Base-by-base conservation (phyloP, 1,140 invertebrate genomes). In the Diprion similis region DNA sequence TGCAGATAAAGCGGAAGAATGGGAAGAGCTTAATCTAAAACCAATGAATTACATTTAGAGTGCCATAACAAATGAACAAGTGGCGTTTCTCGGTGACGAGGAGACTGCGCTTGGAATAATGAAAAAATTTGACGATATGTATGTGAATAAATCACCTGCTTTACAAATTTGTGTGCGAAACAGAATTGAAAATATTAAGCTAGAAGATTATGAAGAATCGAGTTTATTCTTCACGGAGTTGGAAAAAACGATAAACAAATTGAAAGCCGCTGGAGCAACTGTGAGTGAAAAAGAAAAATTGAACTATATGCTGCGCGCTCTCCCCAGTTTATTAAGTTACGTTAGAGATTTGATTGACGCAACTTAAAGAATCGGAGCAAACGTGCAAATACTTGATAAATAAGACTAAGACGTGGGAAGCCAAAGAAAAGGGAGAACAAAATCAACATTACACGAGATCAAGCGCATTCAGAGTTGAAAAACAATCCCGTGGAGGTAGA, bases 271-370 rank as follows among this genome's bases (percentile, higher is more conserved):
- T 7, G 80, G 78, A 17, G 78, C 71, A 68, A 74, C 66, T 64
- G 66, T 82, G 48, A 74, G 47, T n/a, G 76, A 80, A 66, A 10
- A 76, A 76, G 80, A 80, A 75, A 85, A 81, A 79, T 19, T 82
- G n/a, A 80, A 78, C 71, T 82, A 84, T 72, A 81, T 84, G 80
- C 68, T 84, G 19, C 83, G 80, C 75, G 47, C 82, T 46, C 48
- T 84, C 51, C 82, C 81, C 47, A 6, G 46, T 46, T 75, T 13
- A 59, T 79, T 76, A 64, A 82, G 78, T 73, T 73, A 83, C 70
- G 78, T 85, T 64, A 78, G 81, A 17, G 83, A 84, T 73, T 75
- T 81, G 37, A 78, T 83, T 11, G 72, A 76, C 15, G 69, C 69
- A 0, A 7, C n/a, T 76, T 46, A 59, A 69, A 68, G 64, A 71